Conservation (phyloP, 2,888 invertebrate species). For the Troides helena region DNA sequence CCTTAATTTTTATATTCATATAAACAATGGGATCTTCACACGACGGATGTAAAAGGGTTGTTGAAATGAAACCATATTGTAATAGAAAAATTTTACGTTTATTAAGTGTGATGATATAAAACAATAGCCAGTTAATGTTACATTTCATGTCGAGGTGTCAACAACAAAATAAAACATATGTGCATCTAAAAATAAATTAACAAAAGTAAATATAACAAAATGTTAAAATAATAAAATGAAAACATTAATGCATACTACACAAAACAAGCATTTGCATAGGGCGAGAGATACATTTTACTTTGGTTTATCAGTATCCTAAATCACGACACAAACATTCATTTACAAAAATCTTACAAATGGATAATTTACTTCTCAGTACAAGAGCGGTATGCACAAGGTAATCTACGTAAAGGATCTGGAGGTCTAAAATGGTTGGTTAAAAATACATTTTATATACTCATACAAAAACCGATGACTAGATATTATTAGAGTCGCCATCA, state of each 20-base stretch:
- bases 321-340: slow-evolving; percentile 20
- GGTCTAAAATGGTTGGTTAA: slow-evolving; percentile 42
- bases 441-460: slow-evolving; percentile 39
- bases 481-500: slow-evolving; percentile 33
- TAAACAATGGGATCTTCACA: no score
- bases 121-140: slow-evolving; percentile 74
- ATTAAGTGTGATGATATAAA: slow-evolving; percentile 77
- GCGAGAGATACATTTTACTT: slow-evolving; percentile 58
- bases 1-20: no score
- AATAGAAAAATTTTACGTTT: slow-evolving; percentile 69
- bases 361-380: slow-evolving; percentile 10
- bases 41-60: no score
- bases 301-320: slow-evolving; percentile 40
- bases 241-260: slow-evolving; percentile 46
- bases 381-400: slow-evolving; percentile 36
- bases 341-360: slow-evolving; percentile 25
- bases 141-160: slow-evolving; percentile 71
- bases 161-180: slow-evolving; percentile 78
- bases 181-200: slow-evolving; percentile 78
- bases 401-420: slow-evolving; percentile 23
- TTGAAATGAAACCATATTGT: slow-evolving; percentile 47
- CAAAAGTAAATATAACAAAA: slow-evolving; percentile 75
- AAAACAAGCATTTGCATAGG: slow-evolving; percentile 68
- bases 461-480: slow-evolving; percentile 65
- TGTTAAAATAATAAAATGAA: slow-evolving; percentile 52